phyloP scores from a whole-genome alignment of 2,113 vertebrate species.

The Dicerorhinus sumatrensis region DNA sequence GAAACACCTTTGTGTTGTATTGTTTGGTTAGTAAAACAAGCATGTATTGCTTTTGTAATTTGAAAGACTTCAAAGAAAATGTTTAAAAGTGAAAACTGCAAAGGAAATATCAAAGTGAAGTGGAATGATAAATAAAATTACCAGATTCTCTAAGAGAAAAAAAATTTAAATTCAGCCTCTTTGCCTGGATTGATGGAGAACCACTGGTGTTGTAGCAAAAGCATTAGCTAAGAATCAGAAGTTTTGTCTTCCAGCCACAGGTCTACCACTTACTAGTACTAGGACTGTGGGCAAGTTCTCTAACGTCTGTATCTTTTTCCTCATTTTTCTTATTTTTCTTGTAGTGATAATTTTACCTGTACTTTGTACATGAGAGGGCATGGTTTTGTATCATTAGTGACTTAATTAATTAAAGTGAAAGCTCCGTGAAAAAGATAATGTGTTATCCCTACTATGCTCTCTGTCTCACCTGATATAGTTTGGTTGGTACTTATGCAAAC shows the following conservation, averaged over 20 bases:
- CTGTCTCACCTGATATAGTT: background rate
- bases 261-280: background rate
- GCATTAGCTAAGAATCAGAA: background rate
- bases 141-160: background rate
- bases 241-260: background rate
- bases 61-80: conserved; percentile 13
- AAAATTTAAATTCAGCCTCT: background rate
- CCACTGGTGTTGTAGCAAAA: background rate
- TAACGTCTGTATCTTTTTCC: background rate
- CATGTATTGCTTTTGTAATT: background rate
- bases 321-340: background rate
- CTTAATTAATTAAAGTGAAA: background rate
- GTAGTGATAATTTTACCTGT: background rate
- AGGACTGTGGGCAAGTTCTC: background rate
- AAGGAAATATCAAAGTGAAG: background rate
- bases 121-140: background rate
- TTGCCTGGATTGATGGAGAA: background rate
- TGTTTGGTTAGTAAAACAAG: conserved; percentile 3
- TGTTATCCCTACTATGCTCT: background rate
- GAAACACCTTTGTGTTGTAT: background rate
- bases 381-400: background rate
- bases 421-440: background rate
- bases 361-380: too few species aligned
- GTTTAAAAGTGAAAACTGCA: background rate
- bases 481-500: background rate